Evolutionary conservation across 2,797 vertebrate species (phyloP).

Genomic region (Bradypodion pumilum): DNA sequence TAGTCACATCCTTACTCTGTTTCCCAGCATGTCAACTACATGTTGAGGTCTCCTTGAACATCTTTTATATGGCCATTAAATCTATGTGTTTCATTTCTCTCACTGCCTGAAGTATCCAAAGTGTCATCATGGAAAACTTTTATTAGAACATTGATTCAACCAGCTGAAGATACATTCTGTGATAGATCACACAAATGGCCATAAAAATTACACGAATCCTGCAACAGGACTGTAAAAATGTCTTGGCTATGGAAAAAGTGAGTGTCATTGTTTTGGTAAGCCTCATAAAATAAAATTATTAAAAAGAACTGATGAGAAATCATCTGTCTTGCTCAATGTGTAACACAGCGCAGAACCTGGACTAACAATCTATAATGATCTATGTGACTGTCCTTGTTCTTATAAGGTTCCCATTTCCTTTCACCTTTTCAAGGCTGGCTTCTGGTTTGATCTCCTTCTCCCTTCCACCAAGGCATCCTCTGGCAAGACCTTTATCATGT

Average conservation of each 20-base stretch:
- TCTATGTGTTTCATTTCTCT: background rate
- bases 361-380: background rate
- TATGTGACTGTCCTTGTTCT: background rate
- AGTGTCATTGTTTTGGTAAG: background rate
- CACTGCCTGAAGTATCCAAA: background rate
- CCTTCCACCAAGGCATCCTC: no score
- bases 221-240: background rate
- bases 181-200: background rate
- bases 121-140: background rate
- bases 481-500: background rate
- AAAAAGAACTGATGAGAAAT: constrained; percentile 2
- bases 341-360: background rate
- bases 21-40: background rate
- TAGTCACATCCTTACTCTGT: background rate
- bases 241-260: background rate
- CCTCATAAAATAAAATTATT: background rate
- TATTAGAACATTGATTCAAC: constrained; percentile 5
- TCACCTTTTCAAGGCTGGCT: background rate
- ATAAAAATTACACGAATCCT: constrained; percentile 18
- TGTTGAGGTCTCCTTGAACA: background rate
- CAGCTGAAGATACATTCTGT: background rate
- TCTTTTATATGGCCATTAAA: background rate
- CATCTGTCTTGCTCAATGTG: background rate
- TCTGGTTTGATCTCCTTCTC: background rate
- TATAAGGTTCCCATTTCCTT: background rate